phyloP scores from a whole-genome alignment of 2,797 vertebrate species.

The Otolemur crassicaudatus region DNA sequence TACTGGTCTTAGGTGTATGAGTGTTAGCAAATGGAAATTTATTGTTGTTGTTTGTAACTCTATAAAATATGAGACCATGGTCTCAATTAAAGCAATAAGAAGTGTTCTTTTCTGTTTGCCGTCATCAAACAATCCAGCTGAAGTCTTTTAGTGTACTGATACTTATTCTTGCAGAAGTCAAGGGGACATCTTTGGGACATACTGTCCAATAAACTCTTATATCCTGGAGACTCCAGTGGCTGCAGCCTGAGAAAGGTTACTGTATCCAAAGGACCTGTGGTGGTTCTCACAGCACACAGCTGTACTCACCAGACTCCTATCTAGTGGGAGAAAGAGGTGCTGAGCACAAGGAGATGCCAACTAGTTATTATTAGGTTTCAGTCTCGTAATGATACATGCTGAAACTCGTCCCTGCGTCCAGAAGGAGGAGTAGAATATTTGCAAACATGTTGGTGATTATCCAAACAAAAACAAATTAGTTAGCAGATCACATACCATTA shows the following conservation, averaged over 20 bases:
- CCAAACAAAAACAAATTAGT: not conserved
- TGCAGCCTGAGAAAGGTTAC: not conserved
- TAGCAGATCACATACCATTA: not conserved
- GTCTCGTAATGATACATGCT: not conserved
- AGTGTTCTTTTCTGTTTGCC: not conserved
- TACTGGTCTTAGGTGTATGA: not conserved
- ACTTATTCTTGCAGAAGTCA: not conserved
- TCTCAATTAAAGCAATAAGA: not conserved
- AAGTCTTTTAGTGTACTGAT: not conserved
- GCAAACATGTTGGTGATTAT: not conserved
- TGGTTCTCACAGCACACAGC: not conserved
- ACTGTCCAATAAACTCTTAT: too few relatives aligned
- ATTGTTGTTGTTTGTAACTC: not conserved
- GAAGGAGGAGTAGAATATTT: not conserved
- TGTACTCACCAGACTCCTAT: fast-evolving
- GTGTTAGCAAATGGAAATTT: not conserved
- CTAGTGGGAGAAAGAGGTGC: too few relatives aligned
- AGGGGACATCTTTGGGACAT: not conserved
- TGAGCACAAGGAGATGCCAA: not conserved
- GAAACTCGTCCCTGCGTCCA: not conserved
- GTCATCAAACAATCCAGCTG: not conserved
- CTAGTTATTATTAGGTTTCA: not conserved
- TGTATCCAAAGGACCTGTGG: not conserved
- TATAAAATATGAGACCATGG: not conserved
- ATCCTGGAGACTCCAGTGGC: not conserved